phyloP scores from a whole-genome alignment of 2,888 invertebrate species.

The Aleiodes testaceus region DNA sequence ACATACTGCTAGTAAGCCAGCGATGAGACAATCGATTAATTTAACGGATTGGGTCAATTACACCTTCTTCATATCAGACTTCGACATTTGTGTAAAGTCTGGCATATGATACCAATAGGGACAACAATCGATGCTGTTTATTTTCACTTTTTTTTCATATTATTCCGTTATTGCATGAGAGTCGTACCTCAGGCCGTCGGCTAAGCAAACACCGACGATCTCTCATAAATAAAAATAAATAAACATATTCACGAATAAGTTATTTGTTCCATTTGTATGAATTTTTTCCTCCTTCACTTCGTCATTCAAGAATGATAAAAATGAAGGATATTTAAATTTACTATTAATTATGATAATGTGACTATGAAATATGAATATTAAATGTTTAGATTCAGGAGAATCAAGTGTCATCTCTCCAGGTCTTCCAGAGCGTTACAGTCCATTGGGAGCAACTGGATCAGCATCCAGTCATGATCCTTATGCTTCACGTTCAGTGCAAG shows the following conservation, averaged over 20 bases:
- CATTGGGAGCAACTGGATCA: conserved; percentile 66
- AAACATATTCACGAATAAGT: background rate
- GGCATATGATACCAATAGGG: conserved; percentile 50
- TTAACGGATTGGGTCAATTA: conserved; percentile 15
- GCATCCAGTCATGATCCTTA: conserved; percentile 69
- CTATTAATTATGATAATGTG: background rate
- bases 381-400: conserved; percentile 67
- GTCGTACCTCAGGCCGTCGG: conserved; percentile 33
- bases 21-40: conserved; percentile 4
- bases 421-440: conserved; percentile 70
- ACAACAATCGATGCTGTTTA: conserved; percentile 54
- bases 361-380: background rate
- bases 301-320: background rate
- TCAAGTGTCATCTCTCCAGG: conserved; percentile 71
- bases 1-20: too few species aligned
- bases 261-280: background rate
- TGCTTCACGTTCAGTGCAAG: conserved; percentile 67
- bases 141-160: conserved; percentile 35
- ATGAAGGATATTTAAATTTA: conserved; percentile 9
- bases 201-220: conserved; percentile 40
- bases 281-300: background rate
- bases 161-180: conserved; percentile 36
- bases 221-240: conserved; percentile 40
- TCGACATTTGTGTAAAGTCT: conserved; percentile 61
- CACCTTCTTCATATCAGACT: conserved; percentile 30